A percentile compares a stretch with the other conserved stretches of the same genome.
phyloP scores from a whole-genome alignment of 2,888 invertebrate genomes.

The Smittia aterrima region DNA sequence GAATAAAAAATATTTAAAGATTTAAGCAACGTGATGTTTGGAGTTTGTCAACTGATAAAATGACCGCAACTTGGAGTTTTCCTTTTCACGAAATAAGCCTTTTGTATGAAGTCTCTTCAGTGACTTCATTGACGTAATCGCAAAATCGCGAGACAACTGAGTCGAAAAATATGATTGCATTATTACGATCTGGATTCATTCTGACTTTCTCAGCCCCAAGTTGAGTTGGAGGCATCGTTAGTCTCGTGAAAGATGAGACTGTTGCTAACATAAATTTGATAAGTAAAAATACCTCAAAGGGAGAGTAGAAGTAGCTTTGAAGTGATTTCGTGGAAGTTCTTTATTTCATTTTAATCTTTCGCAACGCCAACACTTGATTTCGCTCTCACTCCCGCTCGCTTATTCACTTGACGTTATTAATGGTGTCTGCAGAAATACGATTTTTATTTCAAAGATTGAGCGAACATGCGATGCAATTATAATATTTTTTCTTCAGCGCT shows the following conservation, averaged over 20 bases:
- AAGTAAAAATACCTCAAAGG: not conserved
- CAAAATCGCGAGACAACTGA: no score
- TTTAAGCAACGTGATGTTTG: no score
- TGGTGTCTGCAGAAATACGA: not conserved
- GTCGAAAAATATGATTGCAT: no score
- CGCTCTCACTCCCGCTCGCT: not conserved
- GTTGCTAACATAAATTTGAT: not conserved
- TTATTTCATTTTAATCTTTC: constrained; percentile 1
- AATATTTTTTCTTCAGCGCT: not conserved
- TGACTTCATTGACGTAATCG: no score
- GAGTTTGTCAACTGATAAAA: no score
- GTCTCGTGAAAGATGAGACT: not conserved
- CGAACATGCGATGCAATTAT: constrained; percentile 16
- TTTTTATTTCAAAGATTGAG: constrained; percentile 13
- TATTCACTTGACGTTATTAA: constrained; percentile 5
- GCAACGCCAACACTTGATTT: constrained; percentile 17
- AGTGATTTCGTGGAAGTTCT: not conserved
- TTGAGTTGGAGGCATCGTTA: no score
- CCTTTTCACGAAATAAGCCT: no score
- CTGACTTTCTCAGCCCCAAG: no score
- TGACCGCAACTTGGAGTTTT: no score
- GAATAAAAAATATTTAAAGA: no score
- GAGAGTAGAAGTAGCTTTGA: not conserved
- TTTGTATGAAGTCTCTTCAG: no score
- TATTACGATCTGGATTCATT: no score